These are phyloP conservation scores for Slavum lentiscoides DNA, from an alignment of 2,888 invertebrate species.

Conservation along the genomic window DNA sequence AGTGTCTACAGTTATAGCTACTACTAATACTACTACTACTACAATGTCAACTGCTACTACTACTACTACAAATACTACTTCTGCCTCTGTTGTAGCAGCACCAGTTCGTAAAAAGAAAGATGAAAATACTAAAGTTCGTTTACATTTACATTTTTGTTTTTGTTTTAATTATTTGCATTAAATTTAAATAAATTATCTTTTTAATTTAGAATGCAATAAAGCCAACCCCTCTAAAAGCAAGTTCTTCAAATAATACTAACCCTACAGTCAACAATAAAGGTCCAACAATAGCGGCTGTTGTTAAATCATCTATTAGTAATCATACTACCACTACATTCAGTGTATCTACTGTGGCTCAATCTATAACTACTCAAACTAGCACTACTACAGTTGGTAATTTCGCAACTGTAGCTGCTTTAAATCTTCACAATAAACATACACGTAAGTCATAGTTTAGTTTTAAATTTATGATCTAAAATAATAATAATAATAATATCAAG, in stretches of 20 bases:
- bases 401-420: constrained; percentile 68
- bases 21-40: constrained; percentile 37
- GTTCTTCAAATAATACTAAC: constrained; percentile 59
- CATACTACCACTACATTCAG: constrained; percentile 52
- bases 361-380: constrained; percentile 48
- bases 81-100: constrained; percentile 40
- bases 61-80: constrained; percentile 3
- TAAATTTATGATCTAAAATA: no score
- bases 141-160: neutral
- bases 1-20: constrained; percentile 56
- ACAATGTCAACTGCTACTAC: no score
- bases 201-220: constrained; percentile 74
- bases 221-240: constrained; percentile 76
- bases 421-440: constrained; percentile 56
- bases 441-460: constrained; percentile 23
- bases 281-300: constrained; percentile 54
- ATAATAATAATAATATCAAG: neutral
- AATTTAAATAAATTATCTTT: constrained; percentile 52
- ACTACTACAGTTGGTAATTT: constrained; percentile 63
- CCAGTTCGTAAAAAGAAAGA: constrained; percentile 45
- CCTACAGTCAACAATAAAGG: constrained; percentile 57
- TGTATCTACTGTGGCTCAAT: constrained; percentile 49
- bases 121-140: constrained; percentile 35
- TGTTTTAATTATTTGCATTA: neutral
- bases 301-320: constrained; percentile 50